Base-by-base conservation (phyloP, 1,140 invertebrate genomes). In the Lepidurus arcticus region DNA sequence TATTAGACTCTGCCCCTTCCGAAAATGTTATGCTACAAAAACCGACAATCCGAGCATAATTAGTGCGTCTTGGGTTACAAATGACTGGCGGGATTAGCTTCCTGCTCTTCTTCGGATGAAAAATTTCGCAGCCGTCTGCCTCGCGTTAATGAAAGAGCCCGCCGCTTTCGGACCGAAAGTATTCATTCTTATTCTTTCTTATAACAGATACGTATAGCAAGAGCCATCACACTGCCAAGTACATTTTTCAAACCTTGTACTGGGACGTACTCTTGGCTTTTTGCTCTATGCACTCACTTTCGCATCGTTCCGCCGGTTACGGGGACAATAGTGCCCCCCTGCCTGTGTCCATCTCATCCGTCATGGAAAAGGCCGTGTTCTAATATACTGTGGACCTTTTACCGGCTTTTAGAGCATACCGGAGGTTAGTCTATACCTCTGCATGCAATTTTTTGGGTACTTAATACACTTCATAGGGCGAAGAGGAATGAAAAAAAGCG, bases 261-360 rank as follows among this genome's bases (percentile, higher is more conserved):
- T 4, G 34, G 34, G 34, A 3, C 4, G 34, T 34, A 34, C 34
- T 34, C 34, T 34, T 34, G 34, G 53, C 53, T n/a, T 21, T 65
- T 65, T 13, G 53, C 53, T 65, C 53, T 21, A 16, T 65, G 8
- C 53, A 21, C 53, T 65, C 16, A 21, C n/a, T 65, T 65, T 65
- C 53, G 53, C 53, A 65, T 65, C 53, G 53, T 65, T 65, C 53
- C 53, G 53, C 53, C 53, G 16, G 53, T 65, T 65, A 65, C 53
- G 53, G 53, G 53, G 53, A 65, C 53, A 65, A 65, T 65, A 65
- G 53, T 65, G 53, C 53, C 53, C 53, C 53, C 53, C 53, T 65
- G 16, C 53, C 13, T 65, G 53, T 65, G 53, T 65, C 53, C 53
- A 65, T 65, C 53, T 65, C 53, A 65, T 65, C 53, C 53, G 53